These are phyloP conservation scores for Amphiduros pacificus DNA, from an alignment of 2,888 invertebrate genomes.

Conservation along the genomic window DNA sequence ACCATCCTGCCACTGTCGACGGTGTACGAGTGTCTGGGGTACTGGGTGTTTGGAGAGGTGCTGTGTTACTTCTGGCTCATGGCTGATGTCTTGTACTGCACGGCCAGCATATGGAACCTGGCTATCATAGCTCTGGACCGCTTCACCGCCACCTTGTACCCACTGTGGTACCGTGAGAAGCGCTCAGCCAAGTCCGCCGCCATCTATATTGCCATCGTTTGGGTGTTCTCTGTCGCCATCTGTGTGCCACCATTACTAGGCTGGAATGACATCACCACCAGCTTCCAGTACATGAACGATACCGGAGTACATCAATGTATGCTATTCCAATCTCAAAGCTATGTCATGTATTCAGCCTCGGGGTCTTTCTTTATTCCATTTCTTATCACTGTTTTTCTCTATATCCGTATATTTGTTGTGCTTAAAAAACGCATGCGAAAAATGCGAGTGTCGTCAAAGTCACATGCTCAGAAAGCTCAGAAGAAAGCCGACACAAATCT, in stretches of 20 bases:
- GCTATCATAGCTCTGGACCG: slow-evolving; percentile 59
- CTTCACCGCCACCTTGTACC: slow-evolving; percentile 59
- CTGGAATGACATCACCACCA: slow-evolving; percentile 31
- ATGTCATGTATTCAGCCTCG: slow-evolving; percentile 58
- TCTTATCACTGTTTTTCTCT: slow-evolving; percentile 54
- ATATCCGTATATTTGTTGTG: slow-evolving; percentile 55
- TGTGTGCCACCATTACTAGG: slow-evolving; percentile 56
- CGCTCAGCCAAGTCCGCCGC: slow-evolving; percentile 49
- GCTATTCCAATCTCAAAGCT: slow-evolving; percentile 52
- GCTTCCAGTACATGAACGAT: slow-evolving; percentile 17
- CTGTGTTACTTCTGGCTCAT: slow-evolving; percentile 62
- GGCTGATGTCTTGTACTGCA: slow-evolving; percentile 59
- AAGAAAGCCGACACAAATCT: not conserved
- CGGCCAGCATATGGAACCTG: slow-evolving; percentile 60
- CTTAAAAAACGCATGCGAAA: slow-evolving; percentile 45
- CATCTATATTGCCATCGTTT: slow-evolving; percentile 55
- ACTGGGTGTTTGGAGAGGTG: slow-evolving; percentile 56
- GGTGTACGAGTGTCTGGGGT: slow-evolving; percentile 53
- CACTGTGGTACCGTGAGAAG: slow-evolving; percentile 57
- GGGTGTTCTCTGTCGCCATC: slow-evolving; percentile 56
- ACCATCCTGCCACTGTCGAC: slow-evolving; percentile 57
- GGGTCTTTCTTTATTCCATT: slow-evolving; percentile 58
- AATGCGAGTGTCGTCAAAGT: slow-evolving; percentile 32
- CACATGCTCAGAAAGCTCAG: not conserved
- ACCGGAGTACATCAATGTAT: slow-evolving; percentile 48